These are phyloP conservation scores for Notodonta dromedarius DNA, from an alignment of 2,888 invertebrate genomes.

Conservation along the genomic window DNA sequence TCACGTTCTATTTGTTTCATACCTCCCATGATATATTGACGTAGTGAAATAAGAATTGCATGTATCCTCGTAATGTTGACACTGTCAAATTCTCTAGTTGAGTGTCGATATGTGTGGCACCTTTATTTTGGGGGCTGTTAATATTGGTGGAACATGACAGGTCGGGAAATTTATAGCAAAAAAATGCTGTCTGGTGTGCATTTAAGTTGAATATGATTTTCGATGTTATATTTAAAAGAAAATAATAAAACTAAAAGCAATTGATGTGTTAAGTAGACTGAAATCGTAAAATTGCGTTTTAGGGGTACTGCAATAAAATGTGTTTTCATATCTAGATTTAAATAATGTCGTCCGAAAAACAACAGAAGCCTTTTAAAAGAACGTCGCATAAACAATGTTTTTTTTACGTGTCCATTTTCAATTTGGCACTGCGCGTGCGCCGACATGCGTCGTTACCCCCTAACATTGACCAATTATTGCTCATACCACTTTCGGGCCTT, in stretches of 20 bases:
- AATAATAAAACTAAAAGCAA: no score
- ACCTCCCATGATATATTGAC: conserved; percentile 50
- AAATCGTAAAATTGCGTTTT: no score
- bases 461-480: conserved; percentile 63
- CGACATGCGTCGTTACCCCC: conserved; percentile 52
- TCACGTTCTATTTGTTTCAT: conserved; percentile 58
- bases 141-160: conserved; percentile 29
- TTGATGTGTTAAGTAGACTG: no score
- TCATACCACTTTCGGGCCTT: conserved; percentile 54
- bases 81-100: conserved; percentile 39
- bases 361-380: conserved; percentile 54
- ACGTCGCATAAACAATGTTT: conserved; percentile 68
- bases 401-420: conserved; percentile 56
- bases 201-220: no score
- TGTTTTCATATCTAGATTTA: not conserved
- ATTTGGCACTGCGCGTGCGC: conserved; percentile 64
- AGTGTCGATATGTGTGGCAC: conserved; percentile 17
- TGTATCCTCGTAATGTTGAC: conserved; percentile 38
- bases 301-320: no score
- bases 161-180: not conserved
- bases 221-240: no score
- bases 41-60: conserved; percentile 50
- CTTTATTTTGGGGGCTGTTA: conserved; percentile 29
- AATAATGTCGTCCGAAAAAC: conserved; percentile 28
- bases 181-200: not conserved